Evolutionary conservation across 2,888 invertebrate genomes (phyloP).

Genomic region (Drosophila kanekoi): DNA sequence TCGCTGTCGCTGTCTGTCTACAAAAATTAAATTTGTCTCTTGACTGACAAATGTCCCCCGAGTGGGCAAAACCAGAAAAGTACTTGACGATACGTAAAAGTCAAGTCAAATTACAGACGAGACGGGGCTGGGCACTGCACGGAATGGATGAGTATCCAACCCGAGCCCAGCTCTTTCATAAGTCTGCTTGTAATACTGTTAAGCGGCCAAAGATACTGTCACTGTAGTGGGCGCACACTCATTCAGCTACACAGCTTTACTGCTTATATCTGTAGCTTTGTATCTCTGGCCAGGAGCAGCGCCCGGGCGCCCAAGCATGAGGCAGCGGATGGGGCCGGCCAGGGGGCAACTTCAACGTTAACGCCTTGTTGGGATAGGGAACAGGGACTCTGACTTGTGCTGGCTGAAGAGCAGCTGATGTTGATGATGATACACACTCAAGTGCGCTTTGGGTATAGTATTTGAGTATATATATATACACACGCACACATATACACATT

Average conservation of each 20-base stretch:
- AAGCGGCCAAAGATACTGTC: constrained; percentile 82
- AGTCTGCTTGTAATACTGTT: constrained; percentile 83
- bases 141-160: constrained; percentile 10
- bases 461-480: constrained; percentile 71
- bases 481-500: constrained; percentile 27
- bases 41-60: constrained; percentile 84
- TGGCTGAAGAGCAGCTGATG: constrained; percentile 79
- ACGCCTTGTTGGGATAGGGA: constrained; percentile 24
- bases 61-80: constrained; percentile 82
- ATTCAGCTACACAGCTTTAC: constrained; percentile 28
- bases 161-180: constrained; percentile 59
- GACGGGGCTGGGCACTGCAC: constrained; percentile 2
- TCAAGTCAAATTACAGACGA: constrained; percentile 80
- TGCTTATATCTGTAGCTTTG: constrained; percentile 62
- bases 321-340: not conserved
- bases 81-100: constrained; percentile 83
- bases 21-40: constrained; percentile 83
- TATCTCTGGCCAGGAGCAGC: constrained; percentile 67
- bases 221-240: constrained; percentile 69
- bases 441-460: constrained; percentile 78
- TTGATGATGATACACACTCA: constrained; percentile 81
- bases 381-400: constrained; percentile 43
- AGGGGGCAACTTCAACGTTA: constrained; percentile 43
- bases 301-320: constrained; percentile 28
- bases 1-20: constrained; percentile 29